phyloP scores from a whole-genome alignment of 2,888 invertebrate genomes.

The Synergus umbraculus region DNA sequence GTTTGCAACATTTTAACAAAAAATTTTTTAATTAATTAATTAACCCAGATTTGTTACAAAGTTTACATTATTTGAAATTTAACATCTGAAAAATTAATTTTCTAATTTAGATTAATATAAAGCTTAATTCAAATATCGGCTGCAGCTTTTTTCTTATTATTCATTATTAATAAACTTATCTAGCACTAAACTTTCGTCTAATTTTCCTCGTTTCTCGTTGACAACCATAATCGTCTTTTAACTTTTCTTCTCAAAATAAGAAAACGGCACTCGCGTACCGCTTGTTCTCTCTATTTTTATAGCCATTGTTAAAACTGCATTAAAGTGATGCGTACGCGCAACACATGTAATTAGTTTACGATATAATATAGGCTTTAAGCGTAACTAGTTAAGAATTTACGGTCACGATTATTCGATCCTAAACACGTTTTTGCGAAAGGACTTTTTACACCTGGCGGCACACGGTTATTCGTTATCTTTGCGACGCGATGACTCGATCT shows the following conservation, averaged over 20 bases:
- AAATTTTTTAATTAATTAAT: no score
- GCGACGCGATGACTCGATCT: constrained; percentile 21
- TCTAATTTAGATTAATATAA: neutral
- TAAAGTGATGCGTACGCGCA: neutral
- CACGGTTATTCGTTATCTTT: constrained; percentile 12
- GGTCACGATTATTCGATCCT: constrained; percentile 8
- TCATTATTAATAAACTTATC: neutral
- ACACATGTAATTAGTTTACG: constrained; percentile 36
- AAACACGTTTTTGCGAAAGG: constrained; percentile 47
- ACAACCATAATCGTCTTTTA: neutral
- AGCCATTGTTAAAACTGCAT: constrained; percentile 21
- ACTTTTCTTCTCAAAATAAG: constrained; percentile 7
- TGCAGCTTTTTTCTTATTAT: neutral
- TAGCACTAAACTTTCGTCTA: neutral
- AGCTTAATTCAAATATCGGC: neutral
- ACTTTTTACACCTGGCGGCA: constrained; percentile 51
- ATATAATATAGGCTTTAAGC: constrained; percentile 32
- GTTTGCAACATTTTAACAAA: neutral
- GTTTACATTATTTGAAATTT: neutral
- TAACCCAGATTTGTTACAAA: neutral
- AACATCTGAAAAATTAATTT: neutral
- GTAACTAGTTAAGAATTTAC: constrained; percentile 14
- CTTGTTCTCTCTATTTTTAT: constrained; percentile 54
- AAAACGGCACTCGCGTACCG: constrained; percentile 58
- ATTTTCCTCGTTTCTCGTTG: constrained; percentile 15